phyloP scores from a whole-genome alignment of 2,797 vertebrate species.

The Cyclopterus lumpus region DNA sequence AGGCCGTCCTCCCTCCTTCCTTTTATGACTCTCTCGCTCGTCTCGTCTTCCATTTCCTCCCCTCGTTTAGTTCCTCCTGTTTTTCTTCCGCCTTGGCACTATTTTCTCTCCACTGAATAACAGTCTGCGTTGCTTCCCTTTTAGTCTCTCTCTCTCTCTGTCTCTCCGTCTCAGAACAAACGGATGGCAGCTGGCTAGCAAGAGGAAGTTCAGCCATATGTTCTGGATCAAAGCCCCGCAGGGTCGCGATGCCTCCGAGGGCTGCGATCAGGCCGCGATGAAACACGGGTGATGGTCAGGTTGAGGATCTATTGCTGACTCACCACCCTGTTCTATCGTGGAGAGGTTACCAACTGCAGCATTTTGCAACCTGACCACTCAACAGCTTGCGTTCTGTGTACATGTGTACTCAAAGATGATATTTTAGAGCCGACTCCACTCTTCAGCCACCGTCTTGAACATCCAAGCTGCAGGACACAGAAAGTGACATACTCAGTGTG shows the following conservation, averaged over 20 bases:
- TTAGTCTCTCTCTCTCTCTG: slow-evolving; percentile 8
- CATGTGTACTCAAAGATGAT: neutral
- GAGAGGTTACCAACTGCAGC: too few relatives aligned
- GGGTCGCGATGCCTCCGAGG: slow-evolving; percentile 28
- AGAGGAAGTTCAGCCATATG: slow-evolving; percentile 71
- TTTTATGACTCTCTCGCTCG: slow-evolving; percentile 29
- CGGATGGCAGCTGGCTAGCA: slow-evolving; percentile 61
- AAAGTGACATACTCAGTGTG: slow-evolving; percentile 4
- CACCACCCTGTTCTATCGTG: slow-evolving; percentile 2
- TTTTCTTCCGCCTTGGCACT: slow-evolving; percentile 1
- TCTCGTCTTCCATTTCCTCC: slow-evolving; percentile 31
- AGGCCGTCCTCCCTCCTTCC: slow-evolving; percentile 20
- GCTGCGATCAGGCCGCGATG: slow-evolving; percentile 26
- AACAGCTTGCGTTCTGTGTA: neutral
- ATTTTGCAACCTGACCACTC: neutral
- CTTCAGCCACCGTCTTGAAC: slow-evolving; percentile 5
- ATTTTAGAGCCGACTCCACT: neutral
- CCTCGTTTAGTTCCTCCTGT: slow-evolving; percentile 32
- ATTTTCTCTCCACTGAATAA: slow-evolving; percentile 8
- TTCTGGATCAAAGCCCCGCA: slow-evolving; percentile 67
- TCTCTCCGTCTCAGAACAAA: slow-evolving; percentile 47
- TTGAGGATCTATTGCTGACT: slow-evolving; percentile 14
- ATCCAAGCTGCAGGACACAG: slow-evolving; percentile 14
- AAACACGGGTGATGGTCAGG: slow-evolving; percentile 35
- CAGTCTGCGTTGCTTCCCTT: slow-evolving; percentile 21